phyloP scores from a whole-genome alignment of 2,797 vertebrate species.

The Amazona finschi region DNA sequence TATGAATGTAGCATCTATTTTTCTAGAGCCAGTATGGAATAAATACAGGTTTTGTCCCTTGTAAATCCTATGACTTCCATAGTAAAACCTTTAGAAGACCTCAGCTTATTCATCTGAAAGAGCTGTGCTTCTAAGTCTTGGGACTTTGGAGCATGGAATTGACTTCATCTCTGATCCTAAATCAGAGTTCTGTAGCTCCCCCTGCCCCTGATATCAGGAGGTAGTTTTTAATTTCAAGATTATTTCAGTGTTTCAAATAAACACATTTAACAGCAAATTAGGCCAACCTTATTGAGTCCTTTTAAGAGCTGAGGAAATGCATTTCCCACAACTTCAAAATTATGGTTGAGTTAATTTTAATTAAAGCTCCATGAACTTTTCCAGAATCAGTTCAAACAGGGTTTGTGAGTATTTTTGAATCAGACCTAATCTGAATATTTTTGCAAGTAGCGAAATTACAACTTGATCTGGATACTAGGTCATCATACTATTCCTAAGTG shows the following conservation, averaged over 20 bases:
- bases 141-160: background rate
- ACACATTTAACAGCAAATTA: background rate
- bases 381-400: background rate
- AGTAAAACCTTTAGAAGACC: background rate
- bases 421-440: background rate
- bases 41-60: background rate
- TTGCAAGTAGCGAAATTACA: background rate
- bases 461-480: background rate
- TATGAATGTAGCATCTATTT: background rate
- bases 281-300: background rate
- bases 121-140: background rate
- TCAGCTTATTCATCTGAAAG: background rate
- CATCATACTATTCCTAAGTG: background rate
- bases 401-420: background rate
- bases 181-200: background rate
- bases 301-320: background rate
- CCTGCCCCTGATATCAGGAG: background rate
- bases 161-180: background rate
- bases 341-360: background rate
- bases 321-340: background rate
- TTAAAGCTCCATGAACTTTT: background rate
- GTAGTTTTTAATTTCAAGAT: background rate
- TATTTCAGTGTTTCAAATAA: background rate
- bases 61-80: background rate
- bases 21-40: background rate